These are phyloP conservation scores for Hormaphis cornu DNA, from an alignment of 1,140 invertebrate species.

Conservation along the genomic window DNA sequence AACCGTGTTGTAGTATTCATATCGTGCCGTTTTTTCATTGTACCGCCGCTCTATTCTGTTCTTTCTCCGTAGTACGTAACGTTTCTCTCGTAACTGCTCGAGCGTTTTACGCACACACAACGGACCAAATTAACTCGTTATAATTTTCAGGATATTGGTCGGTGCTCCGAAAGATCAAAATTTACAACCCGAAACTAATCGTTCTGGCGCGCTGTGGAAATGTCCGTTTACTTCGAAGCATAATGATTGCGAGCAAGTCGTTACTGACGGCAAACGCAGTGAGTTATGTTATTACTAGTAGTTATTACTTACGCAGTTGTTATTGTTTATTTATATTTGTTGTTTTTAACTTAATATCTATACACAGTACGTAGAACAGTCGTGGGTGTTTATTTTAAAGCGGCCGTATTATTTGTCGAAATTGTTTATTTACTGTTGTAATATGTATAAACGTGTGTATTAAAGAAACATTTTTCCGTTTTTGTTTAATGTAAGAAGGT, in stretches of 20 bases:
- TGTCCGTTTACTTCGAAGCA: constrained; percentile 61
- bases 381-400: too few species aligned
- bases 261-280: constrained; percentile 77
- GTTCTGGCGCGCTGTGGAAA: constrained; percentile 78
- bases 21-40: neutral
- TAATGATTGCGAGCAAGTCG: constrained; percentile 69
- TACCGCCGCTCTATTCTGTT: neutral
- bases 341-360: neutral
- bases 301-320: neutral
- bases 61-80: too few species aligned
- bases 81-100: too few species aligned
- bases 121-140: neutral
- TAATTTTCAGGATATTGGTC: constrained; percentile 68
- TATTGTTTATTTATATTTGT: neutral
- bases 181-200: constrained; percentile 67
- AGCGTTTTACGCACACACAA: neutral
- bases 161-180: constrained; percentile 84
- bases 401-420: too few species aligned
- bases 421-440: too few species aligned
- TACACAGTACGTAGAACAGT: too few species aligned
- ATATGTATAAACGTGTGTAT: neutral
- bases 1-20: neutral
- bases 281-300: constrained; percentile 47
- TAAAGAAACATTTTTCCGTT: neutral
- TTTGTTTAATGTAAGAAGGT: too few species aligned